Conservation (phyloP, 2,113 vertebrate species). For the Crotalus tigris region DNA sequence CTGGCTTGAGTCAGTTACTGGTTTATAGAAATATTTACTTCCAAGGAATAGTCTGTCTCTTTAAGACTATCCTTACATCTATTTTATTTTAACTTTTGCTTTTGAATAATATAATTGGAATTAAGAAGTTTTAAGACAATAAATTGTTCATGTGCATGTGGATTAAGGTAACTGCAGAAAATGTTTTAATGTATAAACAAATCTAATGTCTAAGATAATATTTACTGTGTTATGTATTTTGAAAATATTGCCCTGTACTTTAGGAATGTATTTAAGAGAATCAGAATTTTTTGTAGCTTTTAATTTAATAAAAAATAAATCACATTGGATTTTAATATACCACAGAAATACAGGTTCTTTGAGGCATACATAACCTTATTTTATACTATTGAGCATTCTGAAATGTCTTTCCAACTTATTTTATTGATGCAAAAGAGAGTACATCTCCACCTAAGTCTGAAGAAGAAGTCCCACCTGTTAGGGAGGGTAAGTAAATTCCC, state of each 20-base stretch:
- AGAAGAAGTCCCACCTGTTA: background rate
- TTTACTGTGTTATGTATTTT: background rate
- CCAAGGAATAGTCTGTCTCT: background rate
- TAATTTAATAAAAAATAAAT: constrained; percentile 6
- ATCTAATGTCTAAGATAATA: background rate
- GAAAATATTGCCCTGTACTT: background rate
- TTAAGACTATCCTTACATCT: background rate
- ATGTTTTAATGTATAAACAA: background rate
- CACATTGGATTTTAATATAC: background rate
- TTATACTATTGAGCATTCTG: background rate
- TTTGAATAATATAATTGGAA: background rate
- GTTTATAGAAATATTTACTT: background rate
- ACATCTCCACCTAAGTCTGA: background rate
- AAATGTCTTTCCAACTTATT: constrained; percentile 37
- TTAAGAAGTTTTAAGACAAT: background rate
- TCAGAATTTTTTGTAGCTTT: background rate
- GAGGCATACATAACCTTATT: background rate
- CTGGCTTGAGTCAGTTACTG: background rate
- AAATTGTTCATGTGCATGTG: background rate
- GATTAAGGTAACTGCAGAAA: background rate
- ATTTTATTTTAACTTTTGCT: background rate
- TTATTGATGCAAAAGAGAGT: constrained; percentile 21
- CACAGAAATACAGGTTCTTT: background rate
- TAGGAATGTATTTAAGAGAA: background rate
- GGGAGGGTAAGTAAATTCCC: background rate